Base-by-base conservation (phyloP, 1,140 invertebrate genomes). In the Cyphomyrmex costatus region DNA sequence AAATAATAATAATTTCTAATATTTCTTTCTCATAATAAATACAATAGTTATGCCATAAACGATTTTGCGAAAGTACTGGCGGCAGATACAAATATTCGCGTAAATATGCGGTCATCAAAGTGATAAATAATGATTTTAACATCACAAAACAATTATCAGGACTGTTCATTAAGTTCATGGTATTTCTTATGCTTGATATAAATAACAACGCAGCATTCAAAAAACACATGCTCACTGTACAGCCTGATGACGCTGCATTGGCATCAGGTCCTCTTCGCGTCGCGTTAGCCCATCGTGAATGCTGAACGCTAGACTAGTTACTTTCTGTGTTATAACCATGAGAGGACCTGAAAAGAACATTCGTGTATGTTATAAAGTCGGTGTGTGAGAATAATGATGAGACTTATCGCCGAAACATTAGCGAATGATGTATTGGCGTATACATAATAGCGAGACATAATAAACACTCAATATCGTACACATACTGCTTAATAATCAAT, bases 281-380 rank as follows among this genome's bases (percentile, higher is more conserved):
- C 96, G 95, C 10, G 95, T 95, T 51, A 97, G 92, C 16, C 98
- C 99, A 95, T 99, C 99, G 94, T 99, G 98, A 56, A 99, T 94
- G 91, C 97, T 97, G 94, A 98, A 99, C 0, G 98, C 99, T 53
- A 99, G 94, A 91, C 98, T 98, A 42, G 98, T 99, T 12, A 99
- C 97, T 95, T 99, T 99, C 95, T 99, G 98, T 2, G 98, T 98
- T 87, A 98, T 97, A n/a, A 99, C 98, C 99, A 99, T 99, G 87
- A 99, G 93, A 68, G 97, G 99, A 94, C 96, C 98, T 98, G 93
- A 58, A 96, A 96, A 46, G 42, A 14, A 85, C 3, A 33, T 61
- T 10, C 12, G 49, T 36, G 24, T n/a, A 42, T 14, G 27, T 88
- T 66, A 56, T n/a, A 83, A 74, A 74, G 61, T 36, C 12, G 10